Evolutionary conservation across 2,113 vertebrate species (phyloP).

Genomic region (Columba janthina): DNA sequence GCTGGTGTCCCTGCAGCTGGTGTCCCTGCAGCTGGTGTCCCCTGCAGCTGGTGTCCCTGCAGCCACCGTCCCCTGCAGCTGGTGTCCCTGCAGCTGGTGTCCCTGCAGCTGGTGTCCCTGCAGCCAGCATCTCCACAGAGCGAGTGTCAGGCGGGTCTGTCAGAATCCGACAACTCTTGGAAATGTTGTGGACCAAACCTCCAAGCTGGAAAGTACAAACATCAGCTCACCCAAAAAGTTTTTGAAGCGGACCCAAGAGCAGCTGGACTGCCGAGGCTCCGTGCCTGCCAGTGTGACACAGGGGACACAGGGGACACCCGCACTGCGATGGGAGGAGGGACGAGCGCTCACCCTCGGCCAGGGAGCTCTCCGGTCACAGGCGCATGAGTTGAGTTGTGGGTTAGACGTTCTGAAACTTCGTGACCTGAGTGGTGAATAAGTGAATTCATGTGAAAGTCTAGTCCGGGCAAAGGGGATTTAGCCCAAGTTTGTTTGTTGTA

Average conservation of each 20-base stretch:
- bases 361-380: neutral
- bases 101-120: too few relatives aligned
- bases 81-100: too few relatives aligned
- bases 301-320: fast-evolving
- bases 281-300: neutral
- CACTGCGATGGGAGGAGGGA: fast-evolving
- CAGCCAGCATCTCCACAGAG: fast-evolving
- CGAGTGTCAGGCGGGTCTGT: fast-evolving
- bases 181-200: neutral
- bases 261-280: neutral
- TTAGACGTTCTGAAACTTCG: neutral
- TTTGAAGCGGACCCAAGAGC: neutral
- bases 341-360: fast-evolving
- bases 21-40: too few relatives aligned
- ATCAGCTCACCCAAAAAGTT: neutral
- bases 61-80: too few relatives aligned
- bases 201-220: neutral
- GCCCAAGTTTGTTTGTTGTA: neutral
- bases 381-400: neutral
- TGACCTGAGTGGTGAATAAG: neutral
- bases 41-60: too few relatives aligned
- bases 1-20: too few relatives aligned
- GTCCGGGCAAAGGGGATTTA: neutral
- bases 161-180: neutral
- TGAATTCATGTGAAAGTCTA: neutral